These are phyloP conservation scores for Pseudopipra pipra DNA, from an alignment of 2,113 vertebrate species.

Conservation along the genomic window DNA sequence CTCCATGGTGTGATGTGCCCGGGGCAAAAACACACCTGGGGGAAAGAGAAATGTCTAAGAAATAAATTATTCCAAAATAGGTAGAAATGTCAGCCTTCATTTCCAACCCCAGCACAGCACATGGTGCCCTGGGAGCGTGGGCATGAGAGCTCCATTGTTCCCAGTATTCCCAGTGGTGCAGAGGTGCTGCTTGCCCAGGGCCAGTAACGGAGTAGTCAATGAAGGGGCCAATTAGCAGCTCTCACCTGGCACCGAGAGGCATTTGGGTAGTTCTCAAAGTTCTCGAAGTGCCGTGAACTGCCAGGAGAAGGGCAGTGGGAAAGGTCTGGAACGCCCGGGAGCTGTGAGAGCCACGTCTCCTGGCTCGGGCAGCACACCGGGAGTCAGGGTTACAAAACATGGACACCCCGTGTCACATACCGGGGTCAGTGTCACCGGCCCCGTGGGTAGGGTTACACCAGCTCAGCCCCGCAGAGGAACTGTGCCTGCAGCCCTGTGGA, in stretches of 20 bases:
- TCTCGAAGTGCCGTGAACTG: not conserved
- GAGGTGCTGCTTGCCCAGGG: not conserved
- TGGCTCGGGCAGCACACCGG: not conserved
- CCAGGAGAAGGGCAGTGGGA: not conserved
- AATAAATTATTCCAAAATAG: not conserved
- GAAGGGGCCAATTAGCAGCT: not conserved
- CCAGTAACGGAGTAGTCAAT: accelerated
- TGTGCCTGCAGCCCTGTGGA: not conserved
- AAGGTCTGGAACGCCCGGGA: not conserved
- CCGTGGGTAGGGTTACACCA: not conserved
- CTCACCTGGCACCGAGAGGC: accelerated
- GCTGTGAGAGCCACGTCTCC: not conserved
- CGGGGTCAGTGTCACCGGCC: not conserved
- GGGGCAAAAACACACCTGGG: not conserved
- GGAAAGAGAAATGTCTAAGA: not conserved
- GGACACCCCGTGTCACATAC: not conserved
- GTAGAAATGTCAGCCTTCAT: not conserved
- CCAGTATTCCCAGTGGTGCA: accelerated
- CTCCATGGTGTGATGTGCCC: not conserved
- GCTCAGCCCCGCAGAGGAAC: not conserved
- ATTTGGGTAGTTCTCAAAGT: not conserved
- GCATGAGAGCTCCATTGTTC: accelerated
- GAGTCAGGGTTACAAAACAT: not conserved
- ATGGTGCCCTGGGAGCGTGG: not conserved
- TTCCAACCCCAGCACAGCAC: not conserved